phyloP scores from a whole-genome alignment of 2,797 vertebrate species.

The Mycteria americana region DNA sequence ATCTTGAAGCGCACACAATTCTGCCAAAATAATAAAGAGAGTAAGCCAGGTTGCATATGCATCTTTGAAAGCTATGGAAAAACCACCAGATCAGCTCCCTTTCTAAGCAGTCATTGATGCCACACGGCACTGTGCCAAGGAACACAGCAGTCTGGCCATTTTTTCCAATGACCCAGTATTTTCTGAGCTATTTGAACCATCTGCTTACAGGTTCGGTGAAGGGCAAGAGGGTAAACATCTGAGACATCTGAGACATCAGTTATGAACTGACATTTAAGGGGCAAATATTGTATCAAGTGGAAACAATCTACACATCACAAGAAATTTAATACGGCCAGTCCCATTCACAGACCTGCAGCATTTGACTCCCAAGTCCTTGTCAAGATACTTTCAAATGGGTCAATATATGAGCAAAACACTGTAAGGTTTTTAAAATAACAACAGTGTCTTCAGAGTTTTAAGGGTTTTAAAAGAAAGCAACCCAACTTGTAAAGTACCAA shows the following conservation, averaged over 20 bases:
- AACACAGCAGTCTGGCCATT: not conserved
- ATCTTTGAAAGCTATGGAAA: not conserved
- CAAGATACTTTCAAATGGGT: not conserved
- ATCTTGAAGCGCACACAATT: not conserved
- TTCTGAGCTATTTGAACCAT: not conserved
- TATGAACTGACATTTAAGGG: not conserved
- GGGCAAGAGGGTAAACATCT: not conserved
- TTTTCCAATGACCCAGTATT: not conserved
- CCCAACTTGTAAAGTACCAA: not conserved
- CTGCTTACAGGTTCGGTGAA: not conserved
- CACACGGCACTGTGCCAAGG: not conserved
- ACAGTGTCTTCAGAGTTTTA: not conserved
- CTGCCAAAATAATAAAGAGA: not conserved
- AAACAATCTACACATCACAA: not conserved
- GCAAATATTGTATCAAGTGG: not conserved
- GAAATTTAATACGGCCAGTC: not conserved
- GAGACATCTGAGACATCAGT: not conserved
- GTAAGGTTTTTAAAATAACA: not conserved
- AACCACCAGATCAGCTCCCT: not conserved
- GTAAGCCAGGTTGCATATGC: not conserved
- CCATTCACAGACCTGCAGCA: not conserved
- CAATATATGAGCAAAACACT: not conserved
- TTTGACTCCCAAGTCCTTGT: not conserved
- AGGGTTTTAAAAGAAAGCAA: not conserved
- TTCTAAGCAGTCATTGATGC: not conserved